Percentiles rank a stretch among this genome's conserved stretches.
These are phyloP conservation scores for Menidia menidia DNA, from an alignment of 2,797 vertebrate species.

Conservation along the genomic window DNA sequence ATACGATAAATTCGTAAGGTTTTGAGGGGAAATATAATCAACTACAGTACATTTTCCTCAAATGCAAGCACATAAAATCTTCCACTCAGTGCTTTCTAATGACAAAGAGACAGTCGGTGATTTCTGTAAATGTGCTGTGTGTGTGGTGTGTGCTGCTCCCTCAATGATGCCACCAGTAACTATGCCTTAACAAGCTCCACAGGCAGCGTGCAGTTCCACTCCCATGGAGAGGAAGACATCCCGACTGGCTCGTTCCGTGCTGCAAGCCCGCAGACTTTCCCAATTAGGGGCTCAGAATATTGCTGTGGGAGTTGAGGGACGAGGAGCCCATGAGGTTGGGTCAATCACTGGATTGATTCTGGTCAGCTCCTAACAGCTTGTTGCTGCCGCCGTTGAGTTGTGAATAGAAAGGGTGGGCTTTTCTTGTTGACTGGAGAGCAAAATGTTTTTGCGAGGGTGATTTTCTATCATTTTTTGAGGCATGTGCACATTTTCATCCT, in stretches of 20 bases:
- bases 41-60: conserved; percentile 31
- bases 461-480: conserved; percentile 18
- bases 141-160: conserved; percentile 39
- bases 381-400: conserved; percentile 24
- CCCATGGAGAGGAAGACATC: conserved; percentile 66
- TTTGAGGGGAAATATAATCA: conserved; percentile 2
- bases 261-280: conserved; percentile 53
- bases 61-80: conserved; percentile 21
- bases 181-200: conserved; percentile 71
- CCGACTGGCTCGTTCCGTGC: conserved; percentile 67
- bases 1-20: background rate
- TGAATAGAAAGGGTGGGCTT: conserved; percentile 13
- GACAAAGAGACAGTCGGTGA: conserved; percentile 17
- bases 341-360: conserved; percentile 48
- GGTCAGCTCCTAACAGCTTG: conserved; percentile 35
- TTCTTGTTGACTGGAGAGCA: conserved; percentile 17
- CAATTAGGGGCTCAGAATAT: conserved; percentile 64
- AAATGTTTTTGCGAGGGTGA: conserved; percentile 35
- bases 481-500: conserved; percentile 16
- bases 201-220: conserved; percentile 69
- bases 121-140: conserved; percentile 26
- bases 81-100: conserved; percentile 31
- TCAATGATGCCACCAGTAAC: conserved; percentile 57
- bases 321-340: conserved; percentile 48
- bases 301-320: conserved; percentile 60